phyloP scores from a whole-genome alignment of 2,888 invertebrate genomes.

The Stratiomys singularior region DNA sequence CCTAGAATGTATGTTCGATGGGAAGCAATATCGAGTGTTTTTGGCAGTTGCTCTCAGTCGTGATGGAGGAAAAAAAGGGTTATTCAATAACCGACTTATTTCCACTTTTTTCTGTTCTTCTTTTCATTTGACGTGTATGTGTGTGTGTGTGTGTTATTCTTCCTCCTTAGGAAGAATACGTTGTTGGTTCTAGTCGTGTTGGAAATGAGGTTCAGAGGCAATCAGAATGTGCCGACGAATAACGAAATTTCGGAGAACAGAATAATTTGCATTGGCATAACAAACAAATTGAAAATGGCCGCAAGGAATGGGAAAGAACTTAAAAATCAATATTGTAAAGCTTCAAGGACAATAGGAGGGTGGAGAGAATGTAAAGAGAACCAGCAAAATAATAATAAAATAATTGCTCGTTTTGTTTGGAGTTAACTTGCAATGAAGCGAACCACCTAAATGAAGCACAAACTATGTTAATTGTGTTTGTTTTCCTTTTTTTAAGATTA shows the following conservation, averaged over 20 bases:
- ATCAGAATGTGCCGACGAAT: background rate
- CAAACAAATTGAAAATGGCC: conserved; percentile 4
- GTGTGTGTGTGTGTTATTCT: too few species aligned
- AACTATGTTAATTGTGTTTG: too few species aligned
- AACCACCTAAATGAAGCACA: too few species aligned
- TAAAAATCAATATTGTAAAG: background rate
- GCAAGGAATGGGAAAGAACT: background rate
- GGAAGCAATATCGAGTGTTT: background rate
- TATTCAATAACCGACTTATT: background rate
- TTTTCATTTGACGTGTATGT: background rate
- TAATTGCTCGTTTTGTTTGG: too few species aligned
- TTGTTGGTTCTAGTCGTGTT: background rate
- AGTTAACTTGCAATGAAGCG: too few species aligned
- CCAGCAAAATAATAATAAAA: too few species aligned
- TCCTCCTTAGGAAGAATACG: too few species aligned
- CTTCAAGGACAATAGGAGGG: too few species aligned
- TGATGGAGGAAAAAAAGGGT: conserved; percentile 8
- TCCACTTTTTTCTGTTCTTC: background rate
- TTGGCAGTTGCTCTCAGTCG: background rate
- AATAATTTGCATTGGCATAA: background rate
- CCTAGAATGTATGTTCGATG: background rate
- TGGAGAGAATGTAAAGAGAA: too few species aligned
- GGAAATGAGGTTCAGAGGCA: background rate
- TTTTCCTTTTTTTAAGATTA: too few species aligned
- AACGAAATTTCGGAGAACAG: background rate